These are phyloP conservation scores for Clunio marinus DNA, from an alignment of 2,888 invertebrate species.

Conservation along the genomic window DNA sequence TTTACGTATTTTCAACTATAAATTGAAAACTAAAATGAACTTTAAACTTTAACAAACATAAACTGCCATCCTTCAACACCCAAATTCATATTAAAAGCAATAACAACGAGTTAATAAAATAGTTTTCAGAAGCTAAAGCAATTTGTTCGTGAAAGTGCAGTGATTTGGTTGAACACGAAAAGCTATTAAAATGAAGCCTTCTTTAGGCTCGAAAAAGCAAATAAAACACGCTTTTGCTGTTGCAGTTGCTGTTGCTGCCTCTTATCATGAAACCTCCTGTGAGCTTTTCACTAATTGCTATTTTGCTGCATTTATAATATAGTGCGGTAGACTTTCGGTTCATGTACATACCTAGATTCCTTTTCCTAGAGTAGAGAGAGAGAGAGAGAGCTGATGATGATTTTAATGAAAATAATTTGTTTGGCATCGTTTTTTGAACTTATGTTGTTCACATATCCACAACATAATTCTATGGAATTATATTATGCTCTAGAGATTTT, in stretches of 20 bases:
- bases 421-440: constrained; percentile 3
- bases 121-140: not conserved
- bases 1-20: not conserved
- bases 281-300: constrained; percentile 11
- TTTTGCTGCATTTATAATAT: not conserved
- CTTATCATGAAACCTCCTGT: not conserved
- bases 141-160: constrained; percentile 32
- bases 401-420: constrained; percentile 39
- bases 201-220: not conserved
- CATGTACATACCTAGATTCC: not conserved
- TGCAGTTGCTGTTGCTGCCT: too few species aligned
- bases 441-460: not conserved
- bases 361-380: not conserved
- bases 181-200: not conserved
- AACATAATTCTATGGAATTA: constrained; percentile 25
- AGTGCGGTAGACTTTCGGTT: too few species aligned
- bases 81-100: too few species aligned
- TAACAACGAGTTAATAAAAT: too few species aligned
- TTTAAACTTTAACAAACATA: too few species aligned
- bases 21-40: too few species aligned
- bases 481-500: constrained; percentile 13
- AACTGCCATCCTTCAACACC: too few species aligned
- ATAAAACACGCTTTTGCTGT: constrained; percentile 21
- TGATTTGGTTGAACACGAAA: too few species aligned
- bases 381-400: not conserved